Percentiles rank a stretch among this genome's conserved stretches.
These are phyloP conservation scores for Parnassius apollo DNA, from an alignment of 2,888 invertebrate genomes.

Conservation along the genomic window DNA sequence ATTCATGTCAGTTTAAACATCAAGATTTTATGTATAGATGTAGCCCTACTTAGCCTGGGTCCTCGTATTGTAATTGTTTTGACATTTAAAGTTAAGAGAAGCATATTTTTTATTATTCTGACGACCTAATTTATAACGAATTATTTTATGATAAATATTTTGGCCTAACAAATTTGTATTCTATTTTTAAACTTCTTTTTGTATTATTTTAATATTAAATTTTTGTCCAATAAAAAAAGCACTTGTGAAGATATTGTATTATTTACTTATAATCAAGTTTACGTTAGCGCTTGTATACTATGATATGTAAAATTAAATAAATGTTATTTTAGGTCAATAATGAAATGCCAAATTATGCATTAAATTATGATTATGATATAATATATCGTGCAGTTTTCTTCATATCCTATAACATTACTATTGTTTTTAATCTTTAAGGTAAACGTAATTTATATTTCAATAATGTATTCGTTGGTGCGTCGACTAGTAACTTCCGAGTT, in stretches of 20 bases:
- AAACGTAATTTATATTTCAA: too few species aligned
- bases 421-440: too few species aligned
- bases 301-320: slow-evolving; percentile 32
- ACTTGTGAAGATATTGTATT: slow-evolving; percentile 10
- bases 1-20: too few species aligned
- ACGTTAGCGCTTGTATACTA: slow-evolving; percentile 16
- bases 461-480: too few species aligned
- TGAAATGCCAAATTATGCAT: slow-evolving; percentile 47
- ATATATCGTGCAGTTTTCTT: too few species aligned
- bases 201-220: background rate
- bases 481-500: too few species aligned
- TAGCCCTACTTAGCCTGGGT: background rate
- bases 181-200: background rate
- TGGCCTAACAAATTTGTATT: slow-evolving; percentile 19
- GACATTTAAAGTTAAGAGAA: background rate
- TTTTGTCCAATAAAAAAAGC: slow-evolving; percentile 4
- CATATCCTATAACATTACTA: too few species aligned
- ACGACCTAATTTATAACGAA: slow-evolving; percentile 7
- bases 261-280: slow-evolving; percentile 8
- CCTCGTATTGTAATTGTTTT: background rate
- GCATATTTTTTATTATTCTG: background rate
- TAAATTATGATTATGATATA: slow-evolving; percentile 32
- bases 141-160: background rate
- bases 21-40: too few species aligned
- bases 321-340: slow-evolving; percentile 40